A percentile compares a stretch with the other conserved stretches of the same genome.
Evolutionary conservation across 2,113 vertebrate species (phyloP).

Genomic region (Bubo bubo): DNA sequence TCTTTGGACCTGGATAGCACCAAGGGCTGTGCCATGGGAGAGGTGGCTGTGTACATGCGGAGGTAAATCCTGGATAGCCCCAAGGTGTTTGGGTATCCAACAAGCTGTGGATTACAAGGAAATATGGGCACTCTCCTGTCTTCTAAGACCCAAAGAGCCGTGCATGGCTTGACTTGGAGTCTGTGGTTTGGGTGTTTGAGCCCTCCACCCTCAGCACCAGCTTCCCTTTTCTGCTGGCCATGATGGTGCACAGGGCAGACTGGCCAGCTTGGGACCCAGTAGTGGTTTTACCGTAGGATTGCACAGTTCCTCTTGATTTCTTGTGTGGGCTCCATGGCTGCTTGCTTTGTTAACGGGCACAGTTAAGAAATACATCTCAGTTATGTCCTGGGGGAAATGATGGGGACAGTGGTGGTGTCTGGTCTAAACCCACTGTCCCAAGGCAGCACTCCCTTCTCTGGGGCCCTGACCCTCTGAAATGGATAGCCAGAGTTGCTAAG

Average conservation of each 20-base stretch:
- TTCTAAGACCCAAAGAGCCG: rapidly evolving
- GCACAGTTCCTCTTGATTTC: not conserved
- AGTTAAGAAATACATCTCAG: not conserved
- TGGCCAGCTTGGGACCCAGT: rapidly evolving
- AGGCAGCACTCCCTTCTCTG: not conserved
- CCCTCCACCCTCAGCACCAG: rapidly evolving
- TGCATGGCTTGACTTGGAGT: not conserved
- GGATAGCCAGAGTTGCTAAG: not conserved
- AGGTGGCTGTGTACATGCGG: rapidly evolving
- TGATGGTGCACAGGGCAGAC: rapidly evolving
- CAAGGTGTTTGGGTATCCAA: not conserved
- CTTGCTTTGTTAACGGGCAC: rapidly evolving
- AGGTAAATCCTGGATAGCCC: not conserved
- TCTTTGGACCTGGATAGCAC: not conserved
- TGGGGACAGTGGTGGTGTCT: not conserved
- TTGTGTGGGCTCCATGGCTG: not conserved
- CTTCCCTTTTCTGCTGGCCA: not conserved
- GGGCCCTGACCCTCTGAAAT: rapidly evolving
- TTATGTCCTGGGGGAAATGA: not conserved
- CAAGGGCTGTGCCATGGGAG: rapidly evolving
- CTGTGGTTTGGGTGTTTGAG: not conserved
- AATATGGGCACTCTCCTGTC: rapidly evolving
- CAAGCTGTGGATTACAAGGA: not conserved
- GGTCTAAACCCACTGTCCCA: not conserved
- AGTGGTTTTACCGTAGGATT: not conserved